Evolutionary conservation across 1,140 invertebrate genomes (phyloP).

Genomic region (Venustaconcha ellipsiformis): DNA sequence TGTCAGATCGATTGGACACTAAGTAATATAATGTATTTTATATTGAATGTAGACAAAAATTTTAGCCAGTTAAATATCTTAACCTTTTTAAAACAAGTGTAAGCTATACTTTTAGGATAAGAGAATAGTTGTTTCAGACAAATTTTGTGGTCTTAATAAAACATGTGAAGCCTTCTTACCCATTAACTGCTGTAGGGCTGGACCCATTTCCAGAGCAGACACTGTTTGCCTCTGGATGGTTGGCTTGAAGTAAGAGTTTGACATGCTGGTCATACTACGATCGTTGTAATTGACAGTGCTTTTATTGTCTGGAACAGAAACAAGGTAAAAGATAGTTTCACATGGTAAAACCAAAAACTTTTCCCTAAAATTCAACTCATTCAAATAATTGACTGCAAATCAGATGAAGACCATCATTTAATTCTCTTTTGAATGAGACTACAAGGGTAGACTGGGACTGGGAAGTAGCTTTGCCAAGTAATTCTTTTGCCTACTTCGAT

Average conservation of each 20-base stretch:
- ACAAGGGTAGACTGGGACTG: background rate
- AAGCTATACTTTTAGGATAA: no score
- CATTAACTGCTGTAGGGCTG: constrained; percentile 86
- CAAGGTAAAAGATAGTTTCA: background rate
- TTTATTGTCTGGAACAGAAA: constrained; percentile 16
- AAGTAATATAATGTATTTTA: no score
- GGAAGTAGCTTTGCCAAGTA: no score
- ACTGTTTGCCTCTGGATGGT: constrained; percentile 48
- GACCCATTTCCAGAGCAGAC: constrained; percentile 77
- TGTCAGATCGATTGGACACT: no score
- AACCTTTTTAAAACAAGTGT: no score
- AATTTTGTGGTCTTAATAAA: no score
- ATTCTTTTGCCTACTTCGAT: no score
- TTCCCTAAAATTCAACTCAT: background rate
- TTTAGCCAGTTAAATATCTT: no score
- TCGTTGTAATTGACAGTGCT: constrained; percentile 52
- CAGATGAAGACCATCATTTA: background rate
- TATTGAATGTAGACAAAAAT: no score
- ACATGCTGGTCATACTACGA: constrained; percentile 49
- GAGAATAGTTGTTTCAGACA: no score
- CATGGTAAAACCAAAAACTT: no score
- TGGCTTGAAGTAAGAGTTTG: constrained; percentile 48
- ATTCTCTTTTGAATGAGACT: background rate
- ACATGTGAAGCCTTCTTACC: constrained; percentile 58
- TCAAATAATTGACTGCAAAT: background rate